Evolutionary conservation across 2,888 invertebrate genomes (phyloP).

Genomic region (Globia sparganii): DNA sequence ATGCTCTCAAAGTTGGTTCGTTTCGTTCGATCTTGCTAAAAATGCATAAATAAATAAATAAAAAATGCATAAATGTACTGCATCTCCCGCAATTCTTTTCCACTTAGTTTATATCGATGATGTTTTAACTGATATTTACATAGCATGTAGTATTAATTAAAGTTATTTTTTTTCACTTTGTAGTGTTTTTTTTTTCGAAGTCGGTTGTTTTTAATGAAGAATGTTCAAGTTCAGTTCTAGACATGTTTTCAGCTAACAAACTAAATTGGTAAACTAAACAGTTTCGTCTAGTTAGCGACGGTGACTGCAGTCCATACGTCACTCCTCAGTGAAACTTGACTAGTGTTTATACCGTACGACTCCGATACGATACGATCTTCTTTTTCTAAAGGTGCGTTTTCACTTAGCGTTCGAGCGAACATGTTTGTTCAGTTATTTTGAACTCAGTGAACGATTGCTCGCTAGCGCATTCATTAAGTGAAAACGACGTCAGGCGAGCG

Average conservation of each 20-base stretch:
- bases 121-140: too few relatives aligned
- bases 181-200: too few relatives aligned
- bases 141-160: too few relatives aligned
- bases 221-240: not conserved
- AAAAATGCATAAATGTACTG: too few relatives aligned
- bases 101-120: too few relatives aligned
- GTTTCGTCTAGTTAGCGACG: conserved; percentile 12
- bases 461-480: not conserved
- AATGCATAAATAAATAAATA: too few relatives aligned
- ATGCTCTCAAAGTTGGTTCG: too few relatives aligned
- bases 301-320: conserved; percentile 17
- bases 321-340: conserved; percentile 45
- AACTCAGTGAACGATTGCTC: not conserved
- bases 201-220: too few relatives aligned
- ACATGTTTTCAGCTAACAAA: conserved; percentile 5
- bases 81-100: too few relatives aligned
- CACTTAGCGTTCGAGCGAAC: not conserved
- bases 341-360: conserved; percentile 37
- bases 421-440: not conserved
- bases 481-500: too few relatives aligned
- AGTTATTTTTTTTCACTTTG: too few relatives aligned
- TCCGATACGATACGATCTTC: conserved; percentile 23
- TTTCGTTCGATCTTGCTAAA: too few relatives aligned
- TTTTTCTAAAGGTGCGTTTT: not conserved
- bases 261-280: conserved; percentile 23